These are phyloP conservation scores for Yponomeuta sedellus DNA, from an alignment of 2,888 invertebrate genomes.

Conservation along the genomic window DNA sequence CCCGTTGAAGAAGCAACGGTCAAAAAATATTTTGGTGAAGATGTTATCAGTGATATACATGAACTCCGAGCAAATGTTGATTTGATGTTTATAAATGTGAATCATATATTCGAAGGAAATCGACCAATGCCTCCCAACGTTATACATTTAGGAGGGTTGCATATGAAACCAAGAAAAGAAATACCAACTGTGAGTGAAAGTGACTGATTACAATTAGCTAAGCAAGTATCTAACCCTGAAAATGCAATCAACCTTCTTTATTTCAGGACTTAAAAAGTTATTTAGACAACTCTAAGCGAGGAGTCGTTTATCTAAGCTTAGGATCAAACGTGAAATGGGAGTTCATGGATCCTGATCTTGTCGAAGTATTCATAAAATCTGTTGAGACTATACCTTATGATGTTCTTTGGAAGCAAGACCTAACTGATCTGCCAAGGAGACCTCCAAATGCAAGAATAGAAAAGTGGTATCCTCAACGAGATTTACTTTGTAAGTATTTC, in stretches of 20 bases:
- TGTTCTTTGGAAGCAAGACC: slow-evolving; percentile 14
- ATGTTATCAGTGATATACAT: slow-evolving; percentile 25
- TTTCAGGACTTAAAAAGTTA: slow-evolving; percentile 22
- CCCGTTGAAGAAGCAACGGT: slow-evolving; percentile 27
- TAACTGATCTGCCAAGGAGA: not conserved
- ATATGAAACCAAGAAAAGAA: slow-evolving; percentile 29
- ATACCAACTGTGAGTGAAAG: slow-evolving; percentile 30
- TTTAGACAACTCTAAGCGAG: slow-evolving; percentile 23
- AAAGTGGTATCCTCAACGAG: slow-evolving; percentile 21
- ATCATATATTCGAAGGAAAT: slow-evolving; percentile 32
- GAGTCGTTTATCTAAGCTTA: slow-evolving; percentile 24
- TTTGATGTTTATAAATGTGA: slow-evolving; percentile 32
- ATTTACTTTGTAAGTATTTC: slow-evolving; percentile 10
- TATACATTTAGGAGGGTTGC: slow-evolving; percentile 31
- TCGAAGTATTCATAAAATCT: slow-evolving; percentile 1
- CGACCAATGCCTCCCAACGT: slow-evolving; percentile 37
- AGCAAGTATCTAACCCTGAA: too few relatives aligned
- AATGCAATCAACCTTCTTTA: not conserved
- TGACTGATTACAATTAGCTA: too few relatives aligned
- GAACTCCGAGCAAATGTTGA: slow-evolving; percentile 32
- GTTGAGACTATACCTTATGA: slow-evolving; percentile 10
- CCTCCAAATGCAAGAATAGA: slow-evolving; percentile 13
- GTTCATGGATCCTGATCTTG: not conserved
- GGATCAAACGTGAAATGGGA: slow-evolving; percentile 18
- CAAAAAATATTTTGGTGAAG: slow-evolving; percentile 28